Conservation (phyloP, 2,888 invertebrate genomes). For the Scrobipalpa costella region DNA sequence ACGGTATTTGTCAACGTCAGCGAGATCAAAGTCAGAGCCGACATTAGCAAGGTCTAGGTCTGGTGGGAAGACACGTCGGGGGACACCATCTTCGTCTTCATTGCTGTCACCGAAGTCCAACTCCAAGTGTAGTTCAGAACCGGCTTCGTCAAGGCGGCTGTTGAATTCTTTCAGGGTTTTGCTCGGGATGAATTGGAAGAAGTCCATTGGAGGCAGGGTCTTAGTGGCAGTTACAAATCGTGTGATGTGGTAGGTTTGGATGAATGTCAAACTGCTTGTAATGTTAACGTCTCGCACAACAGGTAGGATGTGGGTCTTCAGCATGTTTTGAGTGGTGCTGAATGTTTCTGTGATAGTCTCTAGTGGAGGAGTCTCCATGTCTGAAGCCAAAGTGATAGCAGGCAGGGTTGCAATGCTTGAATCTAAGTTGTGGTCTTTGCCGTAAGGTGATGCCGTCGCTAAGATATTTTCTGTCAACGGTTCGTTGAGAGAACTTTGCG, state of each 20-base stretch:
- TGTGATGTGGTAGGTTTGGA: constrained; percentile 94
- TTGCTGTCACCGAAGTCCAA: constrained; percentile 92
- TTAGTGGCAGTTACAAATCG: constrained; percentile 94
- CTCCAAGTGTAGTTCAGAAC: constrained; percentile 92
- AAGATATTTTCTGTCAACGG: constrained; percentile 94
- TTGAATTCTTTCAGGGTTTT: constrained; percentile 94
- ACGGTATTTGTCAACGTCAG: constrained; percentile 85
- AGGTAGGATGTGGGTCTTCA: constrained; percentile 94
- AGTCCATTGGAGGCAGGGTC: constrained; percentile 93
- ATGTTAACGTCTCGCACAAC: constrained; percentile 87
- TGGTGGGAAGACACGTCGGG: constrained; percentile 80
- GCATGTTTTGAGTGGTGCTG: constrained; percentile 92
- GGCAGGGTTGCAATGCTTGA: constrained; percentile 92
- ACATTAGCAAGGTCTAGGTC: constrained; percentile 87
- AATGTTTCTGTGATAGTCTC: constrained; percentile 95
- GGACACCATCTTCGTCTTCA: constrained; percentile 80
- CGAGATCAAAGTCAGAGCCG: constrained; percentile 86
- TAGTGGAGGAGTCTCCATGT: constrained; percentile 91
- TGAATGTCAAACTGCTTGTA: constrained; percentile 89
- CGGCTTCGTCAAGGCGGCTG: constrained; percentile 92
- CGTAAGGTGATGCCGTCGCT: constrained; percentile 88
- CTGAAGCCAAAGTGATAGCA: constrained; percentile 87
- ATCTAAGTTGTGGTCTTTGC: constrained; percentile 85
- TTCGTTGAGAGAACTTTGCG: constrained; percentile 84
- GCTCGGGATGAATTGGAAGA: constrained; percentile 92